Base-by-base conservation (phyloP, 1,140 invertebrate species). In the Caenorhabditis tropicalis region DNA sequence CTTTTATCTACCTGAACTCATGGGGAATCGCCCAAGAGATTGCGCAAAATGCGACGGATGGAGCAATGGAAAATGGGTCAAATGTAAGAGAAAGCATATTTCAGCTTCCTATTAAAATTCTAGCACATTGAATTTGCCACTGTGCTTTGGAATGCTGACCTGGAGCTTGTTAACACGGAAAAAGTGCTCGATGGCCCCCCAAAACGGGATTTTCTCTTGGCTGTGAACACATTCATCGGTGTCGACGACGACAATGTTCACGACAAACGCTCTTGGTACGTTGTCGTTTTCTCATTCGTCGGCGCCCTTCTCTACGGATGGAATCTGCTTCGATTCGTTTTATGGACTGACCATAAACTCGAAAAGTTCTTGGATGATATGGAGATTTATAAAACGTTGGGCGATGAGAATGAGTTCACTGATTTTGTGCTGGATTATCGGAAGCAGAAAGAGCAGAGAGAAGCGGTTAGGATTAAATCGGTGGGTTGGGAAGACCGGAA, bases 331-430 rank as follows among this genome's bases (percentile, higher is more conserved):
- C 65, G 65, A 10, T 43, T 74, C n/a, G 65, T 74, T 0, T 36
- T 43, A 5, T 74, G 65, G 65, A 15, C n/a, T 15, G 65, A 74
- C 24, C 65, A 43, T 10, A 74, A 74, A n/a, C 15, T 74, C 36
- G 65, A 74, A 24, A 10, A 3, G 24, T 74, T 74, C 43, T 46
- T 74, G 36, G 65, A 74, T 74, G 65, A 74, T 74, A 74, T 74
- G 65, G 36, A 21, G 1, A 74, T 74, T 74, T 74, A 74, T 46
- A n/a, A 74, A n/a, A 74, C 19, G 0, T 21, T 74, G 36, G 65
- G 36, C 10, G 65, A 74, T 43, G 36, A 46, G 4, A 74, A 74
- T 24, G 65, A 74, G 15, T 74, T 74, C 29, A 43, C 33, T 10
- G 65, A 74, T 74, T 74, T 74, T 43, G 65, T 74, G 21, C 36